Conservation (phyloP, 2,797 vertebrate genomes). For the Neosalanx taihuensis region DNA sequence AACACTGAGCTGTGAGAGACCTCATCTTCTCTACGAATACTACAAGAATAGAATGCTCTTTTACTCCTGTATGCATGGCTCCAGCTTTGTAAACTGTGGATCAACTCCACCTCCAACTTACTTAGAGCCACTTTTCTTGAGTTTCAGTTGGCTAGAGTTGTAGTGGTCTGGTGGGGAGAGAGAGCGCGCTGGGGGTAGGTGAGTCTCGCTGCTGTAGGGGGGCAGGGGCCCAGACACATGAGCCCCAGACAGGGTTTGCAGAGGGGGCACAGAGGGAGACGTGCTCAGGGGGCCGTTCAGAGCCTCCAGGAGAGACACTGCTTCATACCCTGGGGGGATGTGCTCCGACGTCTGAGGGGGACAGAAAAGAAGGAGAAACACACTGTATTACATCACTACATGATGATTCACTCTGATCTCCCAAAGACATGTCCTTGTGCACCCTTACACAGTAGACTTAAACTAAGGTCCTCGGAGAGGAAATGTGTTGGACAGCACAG, state of each 20-base stretch:
- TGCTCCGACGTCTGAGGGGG: conserved; percentile 85
- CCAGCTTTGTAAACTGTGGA: background rate
- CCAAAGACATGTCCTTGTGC: no score
- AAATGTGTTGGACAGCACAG: background rate
- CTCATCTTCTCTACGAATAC: background rate
- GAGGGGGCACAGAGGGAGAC: conserved; percentile 75
- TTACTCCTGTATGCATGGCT: background rate
- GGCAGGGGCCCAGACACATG: conserved; percentile 79
- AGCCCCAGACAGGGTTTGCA: conserved; percentile 75
- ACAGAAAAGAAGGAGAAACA: background rate
- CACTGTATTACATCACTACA: no score
- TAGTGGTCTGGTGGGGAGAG: conserved; percentile 83
- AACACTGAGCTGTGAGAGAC: background rate
- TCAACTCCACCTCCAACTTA: conserved; percentile 61
- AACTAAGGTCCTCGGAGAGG: background rate
- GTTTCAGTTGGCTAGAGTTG: conserved; percentile 81
- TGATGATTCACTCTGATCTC: no score
- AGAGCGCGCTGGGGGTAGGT: conserved; percentile 75
- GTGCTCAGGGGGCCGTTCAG: conserved; percentile 90
- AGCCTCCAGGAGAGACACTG: conserved; percentile 94
- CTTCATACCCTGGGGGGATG: conserved; percentile 93
- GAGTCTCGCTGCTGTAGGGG: conserved; percentile 80
- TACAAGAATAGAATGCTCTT: background rate
- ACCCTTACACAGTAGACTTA: background rate
- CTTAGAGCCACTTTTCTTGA: conserved; percentile 90